Evolutionary conservation across 2,113 vertebrate genomes (phyloP), one percentile per base, ranked within the genome.

Genomic region (Todiramphus saurophagus): DNA sequence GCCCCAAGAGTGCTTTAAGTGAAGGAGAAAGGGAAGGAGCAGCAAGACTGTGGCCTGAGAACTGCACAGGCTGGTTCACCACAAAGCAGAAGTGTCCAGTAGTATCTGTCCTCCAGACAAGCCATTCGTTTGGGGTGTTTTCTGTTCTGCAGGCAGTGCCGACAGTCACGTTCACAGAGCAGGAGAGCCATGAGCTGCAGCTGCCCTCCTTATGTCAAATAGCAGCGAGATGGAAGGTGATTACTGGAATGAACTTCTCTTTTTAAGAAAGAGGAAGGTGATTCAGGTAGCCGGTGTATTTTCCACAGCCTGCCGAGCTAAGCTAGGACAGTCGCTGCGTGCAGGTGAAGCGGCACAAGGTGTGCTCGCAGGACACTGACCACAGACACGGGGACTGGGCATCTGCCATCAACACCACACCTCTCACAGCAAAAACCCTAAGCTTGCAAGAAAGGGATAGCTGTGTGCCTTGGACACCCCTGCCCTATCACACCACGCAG

Each of bases 301-400:
- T 86, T 39, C 25, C 53, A 31, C 23, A 48, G 19, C 35, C 46
- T 46, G 43, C 53, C 43, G 51, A 17, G 8, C 41, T 16, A 37
- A 9, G 63, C 1, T n/a, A 37, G 53, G 20, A 5, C 48, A 48
- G 18, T 33, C 7, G 0, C 11, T 0, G 4, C 35, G 12, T 0
- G 4, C 59, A 43, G n/a, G 43, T 25, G 50, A 76, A 48, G 78
- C 0, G 0, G 50, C 1, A 1, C 50, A 15, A 39, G 55, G 16
- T 1, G 0, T 0, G 7, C 51, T 63, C 3, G 4, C 44, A 60
- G 43, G 64, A 48, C 0, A 0, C 43, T 21, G 48, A n/a, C 19
- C 1, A 0, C 1, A 3, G 30, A 18, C 33, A 23, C 0, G 0
- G 44, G 53, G 30, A 63, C 17, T 28, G 31, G 14, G 39, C 67